Evolutionary conservation across 2,113 vertebrate species (phyloP), one percentile per base, ranked within the genome.

Genomic region (Ammospiza nelsoni): DNA sequence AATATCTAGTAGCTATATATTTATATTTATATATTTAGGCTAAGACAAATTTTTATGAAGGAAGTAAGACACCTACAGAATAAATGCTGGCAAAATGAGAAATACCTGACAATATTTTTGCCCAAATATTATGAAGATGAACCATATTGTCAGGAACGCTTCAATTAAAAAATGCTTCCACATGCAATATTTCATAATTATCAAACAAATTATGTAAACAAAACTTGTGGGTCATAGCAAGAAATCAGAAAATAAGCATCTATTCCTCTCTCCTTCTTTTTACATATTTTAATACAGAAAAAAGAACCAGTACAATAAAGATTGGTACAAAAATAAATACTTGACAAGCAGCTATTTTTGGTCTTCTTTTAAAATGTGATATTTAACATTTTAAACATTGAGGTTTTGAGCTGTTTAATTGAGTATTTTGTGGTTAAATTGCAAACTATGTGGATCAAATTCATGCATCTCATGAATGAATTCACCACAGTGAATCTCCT

Each of bases 221-320:
- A 80, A 83, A 81, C 14, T 54, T 71, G 12, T 59, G 28, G 29
- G 28, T 78, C 48, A 39, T 7, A 74, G 28, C 37, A 58, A 66
- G 18, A 27, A 84, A 81, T 54, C n/a, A 49, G 52, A 91, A 89
- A 92, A 62, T 52, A 84, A 76, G 27, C 21, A 55, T 78, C 81
- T 74, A 25, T 44, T 78, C 43, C 13, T 71, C 13, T 31, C 15
- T 35, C 29, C 41, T 88, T 37, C 35, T 76, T 87, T 72, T 73
- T 7, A 73, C 35, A 31, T 31, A 44, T 62, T 76, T 86, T 54
- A 84, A 54, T 41, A 31, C 1, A 43, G 24, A 25, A 46, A 48
- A 79, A 20, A 43, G 6, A 46, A 58, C 6, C 29, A 57, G 18
- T 63, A 51, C 43, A 76, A 69, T 71, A 58, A 75, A 71, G 31